Evolutionary conservation across 2,113 vertebrate genomes (phyloP), one percentile per base, ranked within the genome.

Genomic region (Chionis minor): DNA sequence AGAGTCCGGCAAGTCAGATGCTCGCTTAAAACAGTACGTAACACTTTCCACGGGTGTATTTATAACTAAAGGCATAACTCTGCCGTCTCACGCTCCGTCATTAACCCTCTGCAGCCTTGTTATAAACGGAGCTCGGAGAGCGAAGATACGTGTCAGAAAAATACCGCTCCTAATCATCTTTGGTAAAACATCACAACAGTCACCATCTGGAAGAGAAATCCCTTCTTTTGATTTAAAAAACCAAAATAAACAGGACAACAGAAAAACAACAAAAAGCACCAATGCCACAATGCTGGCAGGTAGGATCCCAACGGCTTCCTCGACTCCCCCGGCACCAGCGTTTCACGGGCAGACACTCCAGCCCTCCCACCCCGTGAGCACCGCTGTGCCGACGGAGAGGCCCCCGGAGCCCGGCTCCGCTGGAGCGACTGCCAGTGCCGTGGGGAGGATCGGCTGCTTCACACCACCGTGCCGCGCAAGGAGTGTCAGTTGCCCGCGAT

Each of bases 11-110:
- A 10, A 94, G 62, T 92, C 92, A 91, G 73, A 89, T 14, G 58
- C 70, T 96, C 0, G 0, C 84, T 95, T 66, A 82, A 87, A 94
- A 69, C 81, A 0, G 0, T 7, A 92, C 8, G 28, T 82, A 97
- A 95, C 73, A 49, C 95, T 96, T 93, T 95, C 88, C 94, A 61
- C 35, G 70, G 80, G 66, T 94, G 73, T 92, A 93, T 95, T 97
- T 96, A 89, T 95, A 95, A 96, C 92, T 3, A 24, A 95, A 94
- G 44, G 49, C 89, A 95, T 56, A 51, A 88, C 89, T 85, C 82
- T 6, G 59, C 81, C 1, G 0, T 66, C 94, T 83, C 55, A 10
- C 1, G 2, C 88, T 94, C 55, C 1, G 9, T 26, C 62, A 5
- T 97, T 97, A 96, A 97, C 94, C 95, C 92, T 91, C 93, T 51